These are phyloP conservation scores for Elmis aenea DNA, from an alignment of 2,888 invertebrate genomes.

Conservation along the genomic window DNA sequence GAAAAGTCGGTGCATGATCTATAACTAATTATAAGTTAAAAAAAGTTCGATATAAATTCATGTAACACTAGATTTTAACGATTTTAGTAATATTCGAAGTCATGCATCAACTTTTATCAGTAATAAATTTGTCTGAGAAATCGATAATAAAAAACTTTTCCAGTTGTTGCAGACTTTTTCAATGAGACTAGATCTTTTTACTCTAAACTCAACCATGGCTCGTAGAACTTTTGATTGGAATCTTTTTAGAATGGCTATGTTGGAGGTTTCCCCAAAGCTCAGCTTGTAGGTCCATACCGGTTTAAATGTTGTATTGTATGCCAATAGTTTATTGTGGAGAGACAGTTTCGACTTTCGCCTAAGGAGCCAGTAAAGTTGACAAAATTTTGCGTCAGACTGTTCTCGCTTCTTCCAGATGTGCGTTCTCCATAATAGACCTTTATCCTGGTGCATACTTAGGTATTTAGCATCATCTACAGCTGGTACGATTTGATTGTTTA, in stretches of 20 bases:
- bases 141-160: too few relatives aligned
- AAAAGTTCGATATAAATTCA: too few relatives aligned
- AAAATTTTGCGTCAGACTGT: slow-evolving; percentile 2
- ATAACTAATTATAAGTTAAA: too few relatives aligned
- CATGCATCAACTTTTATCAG: too few relatives aligned
- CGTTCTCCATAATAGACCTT: slow-evolving; percentile 3
- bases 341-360: slow-evolving; percentile 7
- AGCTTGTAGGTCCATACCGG: slow-evolving; percentile 6
- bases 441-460: slow-evolving; percentile 9
- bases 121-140: too few relatives aligned
- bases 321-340: slow-evolving; percentile 6
- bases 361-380: slow-evolving; percentile 4
- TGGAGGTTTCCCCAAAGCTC: slow-evolving; percentile 5
- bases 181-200: too few relatives aligned
- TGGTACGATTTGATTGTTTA: too few relatives aligned
- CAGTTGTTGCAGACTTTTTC: too few relatives aligned
- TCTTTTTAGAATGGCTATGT: slow-evolving; percentile 3
- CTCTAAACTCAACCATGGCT: slow-evolving; percentile 3
- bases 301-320: slow-evolving; percentile 4
- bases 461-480: slow-evolving; percentile 12
- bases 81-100: too few relatives aligned
- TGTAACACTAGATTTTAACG: too few relatives aligned
- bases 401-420: slow-evolving; percentile 7
- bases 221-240: slow-evolving; percentile 6
- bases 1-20: too few relatives aligned